Conservation (phyloP, 2,888 invertebrate genomes). For the Tetanocera ferruginea region DNA sequence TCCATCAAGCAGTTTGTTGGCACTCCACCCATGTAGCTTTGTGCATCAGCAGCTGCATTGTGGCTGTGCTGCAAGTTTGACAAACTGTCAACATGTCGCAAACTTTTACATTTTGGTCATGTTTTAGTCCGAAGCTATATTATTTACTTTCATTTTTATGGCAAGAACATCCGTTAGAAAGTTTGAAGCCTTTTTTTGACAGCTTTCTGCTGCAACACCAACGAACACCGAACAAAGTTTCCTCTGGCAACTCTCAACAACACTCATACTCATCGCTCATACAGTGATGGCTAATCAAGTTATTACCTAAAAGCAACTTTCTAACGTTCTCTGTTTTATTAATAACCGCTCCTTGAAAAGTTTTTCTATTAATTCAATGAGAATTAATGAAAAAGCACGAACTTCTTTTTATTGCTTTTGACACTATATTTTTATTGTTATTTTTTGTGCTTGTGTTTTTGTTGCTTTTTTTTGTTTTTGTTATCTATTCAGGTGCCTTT, state of each 20-base stretch:
- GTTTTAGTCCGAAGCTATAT: neutral
- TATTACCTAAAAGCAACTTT: neutral
- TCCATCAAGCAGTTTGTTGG: neutral
- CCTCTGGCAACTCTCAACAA: neutral
- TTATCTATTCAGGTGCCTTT: neutral
- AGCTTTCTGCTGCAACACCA: neutral
- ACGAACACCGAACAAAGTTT: neutral
- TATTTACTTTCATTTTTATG: neutral
- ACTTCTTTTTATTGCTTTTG: no score
- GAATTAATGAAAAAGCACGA: no score
- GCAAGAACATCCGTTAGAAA: neutral
- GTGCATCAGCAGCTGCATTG: neutral
- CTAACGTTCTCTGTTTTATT: neutral
- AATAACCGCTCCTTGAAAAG: neutral
- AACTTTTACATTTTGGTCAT: neutral
- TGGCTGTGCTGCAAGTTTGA: neutral
- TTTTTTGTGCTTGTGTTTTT: no score
- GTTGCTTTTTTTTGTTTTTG: neutral
- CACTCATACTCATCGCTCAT: neutral
- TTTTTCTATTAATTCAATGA: neutral
- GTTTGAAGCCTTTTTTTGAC: neutral
- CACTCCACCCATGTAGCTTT: neutral
- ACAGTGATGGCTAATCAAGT: constrained; percentile 1
- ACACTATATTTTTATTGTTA: neutral
- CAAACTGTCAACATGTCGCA: constrained; percentile 15